phyloP scores from a whole-genome alignment of 2,888 invertebrate genomes.

The Clusia tigrina region DNA sequence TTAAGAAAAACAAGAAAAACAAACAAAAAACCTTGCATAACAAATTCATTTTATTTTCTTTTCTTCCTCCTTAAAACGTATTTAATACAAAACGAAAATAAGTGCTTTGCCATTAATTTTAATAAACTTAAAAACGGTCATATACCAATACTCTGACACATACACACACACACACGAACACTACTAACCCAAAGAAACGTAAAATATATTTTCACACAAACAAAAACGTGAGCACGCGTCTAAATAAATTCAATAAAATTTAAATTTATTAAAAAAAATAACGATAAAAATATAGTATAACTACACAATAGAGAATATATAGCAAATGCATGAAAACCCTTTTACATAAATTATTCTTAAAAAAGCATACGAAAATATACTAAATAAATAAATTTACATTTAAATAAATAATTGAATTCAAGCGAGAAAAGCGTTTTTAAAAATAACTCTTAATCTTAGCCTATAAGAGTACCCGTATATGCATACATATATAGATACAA shows the following conservation, averaged over 20 bases:
- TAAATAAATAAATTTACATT: too few species aligned
- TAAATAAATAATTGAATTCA: too few species aligned
- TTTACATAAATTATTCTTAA: background rate
- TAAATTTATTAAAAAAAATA: conserved; percentile 31
- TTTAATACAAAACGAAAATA: conserved; percentile 38
- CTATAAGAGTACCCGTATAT: too few species aligned
- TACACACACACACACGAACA: conserved; percentile 13
- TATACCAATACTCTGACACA: conserved; percentile 34
- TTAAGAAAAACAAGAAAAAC: conserved; percentile 36
- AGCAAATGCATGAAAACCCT: too few species aligned
- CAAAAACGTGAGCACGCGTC: background rate
- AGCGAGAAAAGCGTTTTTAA: too few species aligned
- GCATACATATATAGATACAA: too few species aligned
- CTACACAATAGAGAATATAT: too few species aligned
- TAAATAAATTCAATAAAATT: conserved; percentile 28
- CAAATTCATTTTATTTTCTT: conserved; percentile 64
- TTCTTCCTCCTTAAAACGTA: conserved; percentile 48
- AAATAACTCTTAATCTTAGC: too few species aligned
- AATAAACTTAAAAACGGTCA: conserved; percentile 10
- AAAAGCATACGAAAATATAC: background rate
- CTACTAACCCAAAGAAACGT: background rate
- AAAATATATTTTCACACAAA: background rate
- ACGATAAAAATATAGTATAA: conserved; percentile 40
- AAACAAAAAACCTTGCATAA: conserved; percentile 62
- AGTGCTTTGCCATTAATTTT: conserved; percentile 18